phyloP scores from a whole-genome alignment of 2,888 invertebrate genomes.

The Odontothrips loti region DNA sequence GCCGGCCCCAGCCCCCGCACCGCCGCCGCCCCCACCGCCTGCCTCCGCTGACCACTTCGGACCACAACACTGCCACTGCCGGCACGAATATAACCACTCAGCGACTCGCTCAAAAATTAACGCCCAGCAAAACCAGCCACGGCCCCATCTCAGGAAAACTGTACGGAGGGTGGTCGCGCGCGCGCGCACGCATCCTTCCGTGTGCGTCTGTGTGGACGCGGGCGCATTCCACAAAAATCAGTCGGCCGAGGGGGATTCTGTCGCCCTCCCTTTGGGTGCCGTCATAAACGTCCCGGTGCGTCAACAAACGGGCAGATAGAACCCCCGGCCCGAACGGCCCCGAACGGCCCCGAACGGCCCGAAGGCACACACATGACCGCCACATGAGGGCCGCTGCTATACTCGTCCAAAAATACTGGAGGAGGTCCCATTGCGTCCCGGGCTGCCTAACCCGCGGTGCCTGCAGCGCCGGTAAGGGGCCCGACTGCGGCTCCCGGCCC shows the following conservation, averaged over 20 bases:
- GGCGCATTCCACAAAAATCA: neutral
- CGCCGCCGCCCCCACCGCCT: neutral
- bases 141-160: too few relatives aligned
- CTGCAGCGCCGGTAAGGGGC: too few relatives aligned
- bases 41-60: neutral
- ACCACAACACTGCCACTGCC: too few relatives aligned
- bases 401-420: neutral
- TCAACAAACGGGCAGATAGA: neutral
- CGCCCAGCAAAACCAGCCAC: too few relatives aligned
- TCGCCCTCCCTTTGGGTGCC: neutral
- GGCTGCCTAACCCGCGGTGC: too few relatives aligned
- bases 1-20: too few relatives aligned
- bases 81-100: too few relatives aligned
- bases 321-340: neutral
- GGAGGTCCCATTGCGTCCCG: too few relatives aligned
- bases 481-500: too few relatives aligned
- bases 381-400: neutral
- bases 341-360: too few relatives aligned
- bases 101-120: too few relatives aligned
- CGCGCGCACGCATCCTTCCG: neutral
- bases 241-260: neutral
- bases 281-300: neutral
- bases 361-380: neutral
- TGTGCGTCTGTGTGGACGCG: neutral
- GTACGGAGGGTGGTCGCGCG: too few relatives aligned